Base-by-base conservation (phyloP, 2,113 vertebrate genomes). In the Hippoglossus stenolepis region DNA sequence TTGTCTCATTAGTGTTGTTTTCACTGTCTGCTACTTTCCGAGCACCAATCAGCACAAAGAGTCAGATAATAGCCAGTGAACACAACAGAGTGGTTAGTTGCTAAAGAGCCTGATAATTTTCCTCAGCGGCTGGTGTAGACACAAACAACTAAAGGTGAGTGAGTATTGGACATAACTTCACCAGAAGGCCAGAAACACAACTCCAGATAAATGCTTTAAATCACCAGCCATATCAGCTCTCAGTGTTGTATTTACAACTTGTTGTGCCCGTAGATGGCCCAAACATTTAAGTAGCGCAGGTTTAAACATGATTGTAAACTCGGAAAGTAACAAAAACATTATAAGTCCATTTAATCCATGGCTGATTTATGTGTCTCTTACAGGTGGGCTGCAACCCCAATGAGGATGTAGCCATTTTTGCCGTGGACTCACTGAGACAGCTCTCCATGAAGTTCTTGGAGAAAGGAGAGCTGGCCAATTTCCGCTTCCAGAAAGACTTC, bases 381-480 rank as follows among this genome's bases (percentile, higher is more conserved):
- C 38, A 99, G 98, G 97, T 99, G 85, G 97, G 98, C 79, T 99
- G 98, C 86, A 99, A 98, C 79, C 97, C 97, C 51, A 99, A 98
- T n/a, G 97, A 99, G 90, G 98, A 99, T 43, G 97, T 99, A 0
- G 97, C 97, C 82, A 98, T 99, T 81, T 99, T 99, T 91, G 97
- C 98, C 1, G 97, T 99, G 75, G 98, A 99, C 85, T 99, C 98
- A 0, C 88, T 99, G 87, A 93, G 98, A 82, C 98, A 99, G 31
- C 96, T 99, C 26, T 99, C 98, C 68, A 99, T 99, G 98, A 99
- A 99, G 87, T 99, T 99, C 85, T 92, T 99, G 82, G 98, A 99
- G 90, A 99, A 98, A 87, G 97, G 97, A 88, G 98, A 99, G 83
- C 88, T 99, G 77, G 97, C 98, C 76, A 99, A 99, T 89, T 99